Base-by-base conservation (phyloP, 2,113 vertebrate species). In the Silurus meridionalis region DNA sequence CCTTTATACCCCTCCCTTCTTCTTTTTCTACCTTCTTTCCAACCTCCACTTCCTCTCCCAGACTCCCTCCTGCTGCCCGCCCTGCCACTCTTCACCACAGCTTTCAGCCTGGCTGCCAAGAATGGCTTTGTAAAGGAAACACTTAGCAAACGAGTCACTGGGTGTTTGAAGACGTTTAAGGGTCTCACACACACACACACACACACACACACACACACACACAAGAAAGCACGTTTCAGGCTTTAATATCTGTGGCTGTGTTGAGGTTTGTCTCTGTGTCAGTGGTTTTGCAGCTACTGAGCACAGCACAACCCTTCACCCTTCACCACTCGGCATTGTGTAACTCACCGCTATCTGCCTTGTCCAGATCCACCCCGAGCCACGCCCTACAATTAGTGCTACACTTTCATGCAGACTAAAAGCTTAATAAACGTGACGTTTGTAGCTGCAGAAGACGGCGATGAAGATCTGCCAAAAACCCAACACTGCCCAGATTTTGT, bases 61-160 rank as follows among this genome's bases (percentile, higher is more conserved):
- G 88, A 90, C 87, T 46, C 66, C 66, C 85, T 86, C 80, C 91
- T 85, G 88, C 82, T 15, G 52, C 77, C 37, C 11, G 5, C 79
- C 66, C 77, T 77, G 69, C 77, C 78, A 8, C 91, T 91, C 87
- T 89, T 85, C 88, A 88, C 3, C n/a, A 85, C 57, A 82, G 81
- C 80, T 88, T 86, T 94, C 84, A 93, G 90, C 94, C 91, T 91
- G 87, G 64, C 86, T 60, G 93, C 94, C 93, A 94, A 86, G 89
- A 90, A 66, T 23, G 74, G 83, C 85, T 84, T n/a, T 4, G 52
- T 87, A 85, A 81, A 86, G 88, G 85, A 75, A 88, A 58, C 87
- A 74, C 37, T 37, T 85, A 80, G 87, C 85, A 15, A 66, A 74
- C 87, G 69, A 84, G 46, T 79, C 57, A 5, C 25, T 71, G 3